Conservation (phyloP, 2,113 vertebrate species). For the Chloropsis hardwickii region DNA sequence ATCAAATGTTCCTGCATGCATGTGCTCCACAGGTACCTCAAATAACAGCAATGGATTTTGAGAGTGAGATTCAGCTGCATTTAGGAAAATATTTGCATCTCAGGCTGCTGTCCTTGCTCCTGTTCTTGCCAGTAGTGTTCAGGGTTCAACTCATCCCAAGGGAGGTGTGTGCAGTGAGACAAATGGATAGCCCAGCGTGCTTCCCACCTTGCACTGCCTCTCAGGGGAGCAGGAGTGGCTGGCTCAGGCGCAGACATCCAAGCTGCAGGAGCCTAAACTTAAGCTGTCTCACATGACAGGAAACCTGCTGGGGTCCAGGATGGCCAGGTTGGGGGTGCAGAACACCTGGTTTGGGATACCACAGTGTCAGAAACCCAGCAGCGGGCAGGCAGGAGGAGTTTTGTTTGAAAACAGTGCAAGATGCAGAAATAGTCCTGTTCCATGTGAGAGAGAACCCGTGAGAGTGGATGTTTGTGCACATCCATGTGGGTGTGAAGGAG, state of each 20-base stretch:
- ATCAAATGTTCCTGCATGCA: neutral
- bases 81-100: neutral
- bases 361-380: neutral
- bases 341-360: neutral
- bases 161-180: neutral
- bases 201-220: neutral
- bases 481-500: neutral
- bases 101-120: neutral
- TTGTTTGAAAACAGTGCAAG: neutral
- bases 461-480: neutral
- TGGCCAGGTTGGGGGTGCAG: neutral
- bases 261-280: neutral
- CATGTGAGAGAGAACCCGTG: neutral
- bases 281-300: neutral
- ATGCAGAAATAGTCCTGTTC: neutral
- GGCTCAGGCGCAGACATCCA: neutral
- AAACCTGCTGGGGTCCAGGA: neutral
- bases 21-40: neutral
- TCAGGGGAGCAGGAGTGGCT: neutral
- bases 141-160: neutral
- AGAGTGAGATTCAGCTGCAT: neutral
- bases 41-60: neutral
- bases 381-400: neutral
- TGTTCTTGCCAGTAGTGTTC: neutral
- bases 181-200: neutral